Percentiles rank a stretch among this genome's conserved stretches.
Evolutionary conservation across 64 coral and sea anemone genomes (phyloP).

Genomic region (Montipora cactus): DNA sequence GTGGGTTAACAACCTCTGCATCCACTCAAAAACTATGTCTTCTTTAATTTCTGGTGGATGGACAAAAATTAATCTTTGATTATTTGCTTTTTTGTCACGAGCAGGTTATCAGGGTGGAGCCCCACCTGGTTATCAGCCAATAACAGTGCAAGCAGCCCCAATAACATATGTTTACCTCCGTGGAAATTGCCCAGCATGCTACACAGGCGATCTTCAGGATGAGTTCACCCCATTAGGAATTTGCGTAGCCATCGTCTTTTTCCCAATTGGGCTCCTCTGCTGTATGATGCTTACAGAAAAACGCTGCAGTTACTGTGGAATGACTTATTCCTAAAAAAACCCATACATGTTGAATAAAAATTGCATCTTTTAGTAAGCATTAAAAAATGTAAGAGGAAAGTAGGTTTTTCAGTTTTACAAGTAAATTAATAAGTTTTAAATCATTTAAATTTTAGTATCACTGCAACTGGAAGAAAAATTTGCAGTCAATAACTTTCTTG

Average conservation of each 20-base stretch:
- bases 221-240: constrained; percentile 75
- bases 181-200: constrained; percentile 83
- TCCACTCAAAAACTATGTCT: too few species aligned
- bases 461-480: too few species aligned
- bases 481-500: too few species aligned
- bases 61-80: too few species aligned
- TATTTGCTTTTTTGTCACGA: background rate
- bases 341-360: too few species aligned
- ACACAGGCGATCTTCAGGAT: constrained; percentile 45
- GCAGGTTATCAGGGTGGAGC: constrained; percentile 80
- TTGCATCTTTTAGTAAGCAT: too few species aligned
- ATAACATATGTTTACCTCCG: constrained; percentile 65
- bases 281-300: constrained; percentile 87
- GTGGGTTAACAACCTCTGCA: too few species aligned
- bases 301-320: constrained; percentile 80
- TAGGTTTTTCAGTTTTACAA: too few species aligned
- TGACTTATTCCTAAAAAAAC: constrained; percentile 60
- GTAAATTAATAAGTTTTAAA: too few species aligned
- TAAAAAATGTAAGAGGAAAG: too few species aligned
- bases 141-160: constrained; percentile 13
- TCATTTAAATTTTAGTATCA: too few species aligned
- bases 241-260: constrained; percentile 80
- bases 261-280: constrained; percentile 84
- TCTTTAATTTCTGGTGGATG: too few species aligned
- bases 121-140: constrained; percentile 69